phyloP scores from a whole-genome alignment of 2,113 vertebrate species.

The Pseudonaja textilis region DNA sequence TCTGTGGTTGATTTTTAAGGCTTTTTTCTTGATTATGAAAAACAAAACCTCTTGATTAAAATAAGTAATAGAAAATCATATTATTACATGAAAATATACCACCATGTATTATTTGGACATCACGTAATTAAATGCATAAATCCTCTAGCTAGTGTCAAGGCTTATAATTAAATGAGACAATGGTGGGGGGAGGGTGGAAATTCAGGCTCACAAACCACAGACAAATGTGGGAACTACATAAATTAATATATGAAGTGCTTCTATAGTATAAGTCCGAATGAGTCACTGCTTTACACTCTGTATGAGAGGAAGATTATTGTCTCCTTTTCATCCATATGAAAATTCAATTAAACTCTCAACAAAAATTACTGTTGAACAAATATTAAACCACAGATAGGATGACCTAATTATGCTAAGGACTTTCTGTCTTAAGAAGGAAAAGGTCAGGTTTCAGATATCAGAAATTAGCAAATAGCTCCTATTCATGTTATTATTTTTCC shows the following conservation, averaged over 20 bases:
- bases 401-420: slow-evolving; percentile 47
- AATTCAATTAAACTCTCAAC: slow-evolving; percentile 59
- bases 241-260: neutral
- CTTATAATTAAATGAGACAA: slow-evolving; percentile 45
- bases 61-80: slow-evolving; percentile 30
- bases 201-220: slow-evolving; percentile 1
- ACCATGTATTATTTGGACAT: slow-evolving; percentile 12
- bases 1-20: neutral
- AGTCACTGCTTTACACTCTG: slow-evolving; percentile 30
- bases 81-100: slow-evolving; percentile 11
- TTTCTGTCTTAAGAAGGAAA: slow-evolving; percentile 42
- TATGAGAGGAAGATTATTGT: slow-evolving; percentile 31
- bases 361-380: slow-evolving; percentile 40
- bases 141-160: slow-evolving; percentile 35
- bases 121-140: slow-evolving; percentile 38
- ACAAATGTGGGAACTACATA: slow-evolving; percentile 16
- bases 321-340: slow-evolving; percentile 53
- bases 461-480: neutral
- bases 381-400: slow-evolving; percentile 51
- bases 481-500: too few relatives aligned
- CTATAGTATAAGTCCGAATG: slow-evolving; percentile 27
- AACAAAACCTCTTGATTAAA: slow-evolving; percentile 18
- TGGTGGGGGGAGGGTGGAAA: neutral
- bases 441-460: slow-evolving; percentile 37
- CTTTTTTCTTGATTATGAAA: slow-evolving; percentile 18